These are phyloP conservation scores for Terebella lapidaria DNA, from an alignment of 2,888 invertebrate species.

Conservation along the genomic window DNA sequence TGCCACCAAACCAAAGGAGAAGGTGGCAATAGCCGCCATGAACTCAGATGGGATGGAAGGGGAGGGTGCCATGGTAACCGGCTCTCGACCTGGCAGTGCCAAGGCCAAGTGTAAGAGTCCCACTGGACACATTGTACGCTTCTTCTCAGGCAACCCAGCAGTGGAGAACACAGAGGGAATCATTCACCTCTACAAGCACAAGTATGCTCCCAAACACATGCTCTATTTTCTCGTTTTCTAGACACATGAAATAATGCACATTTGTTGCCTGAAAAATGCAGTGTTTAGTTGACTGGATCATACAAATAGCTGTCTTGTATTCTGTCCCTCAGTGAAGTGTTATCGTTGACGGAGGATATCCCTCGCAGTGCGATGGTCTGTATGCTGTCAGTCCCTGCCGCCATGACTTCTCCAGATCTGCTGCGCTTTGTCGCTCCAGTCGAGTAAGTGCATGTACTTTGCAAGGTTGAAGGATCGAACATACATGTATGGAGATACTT, in stretches of 20 bases:
- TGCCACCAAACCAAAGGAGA: too few species aligned
- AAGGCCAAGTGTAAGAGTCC: not conserved
- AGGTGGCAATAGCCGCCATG: too few species aligned
- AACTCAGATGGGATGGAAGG: too few species aligned
- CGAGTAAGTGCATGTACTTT: constrained; percentile 54
- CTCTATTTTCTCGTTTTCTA: too few species aligned
- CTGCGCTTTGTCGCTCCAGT: constrained; percentile 91
- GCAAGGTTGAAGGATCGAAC: not conserved
- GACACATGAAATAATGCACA: too few species aligned
- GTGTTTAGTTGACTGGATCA: too few species aligned
- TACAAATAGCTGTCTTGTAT: too few species aligned
- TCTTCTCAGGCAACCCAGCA: constrained; percentile 93
- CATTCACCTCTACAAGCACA: constrained; percentile 93
- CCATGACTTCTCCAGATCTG: constrained; percentile 79
- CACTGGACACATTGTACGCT: constrained; percentile 52
- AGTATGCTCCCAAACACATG: too few species aligned
- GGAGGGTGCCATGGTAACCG: not conserved
- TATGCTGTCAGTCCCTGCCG: constrained; percentile 51
- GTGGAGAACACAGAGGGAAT: constrained; percentile 96
- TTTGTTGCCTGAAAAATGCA: too few species aligned
- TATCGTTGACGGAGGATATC: constrained; percentile 38
- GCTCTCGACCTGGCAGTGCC: constrained; percentile 1
- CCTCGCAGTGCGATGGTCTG: constrained; percentile 63
- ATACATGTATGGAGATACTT: too few species aligned
- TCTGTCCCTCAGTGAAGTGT: constrained; percentile 60